Base-by-base conservation (phyloP, 2,797 vertebrate species). In the Setipinna tenuifilis region DNA sequence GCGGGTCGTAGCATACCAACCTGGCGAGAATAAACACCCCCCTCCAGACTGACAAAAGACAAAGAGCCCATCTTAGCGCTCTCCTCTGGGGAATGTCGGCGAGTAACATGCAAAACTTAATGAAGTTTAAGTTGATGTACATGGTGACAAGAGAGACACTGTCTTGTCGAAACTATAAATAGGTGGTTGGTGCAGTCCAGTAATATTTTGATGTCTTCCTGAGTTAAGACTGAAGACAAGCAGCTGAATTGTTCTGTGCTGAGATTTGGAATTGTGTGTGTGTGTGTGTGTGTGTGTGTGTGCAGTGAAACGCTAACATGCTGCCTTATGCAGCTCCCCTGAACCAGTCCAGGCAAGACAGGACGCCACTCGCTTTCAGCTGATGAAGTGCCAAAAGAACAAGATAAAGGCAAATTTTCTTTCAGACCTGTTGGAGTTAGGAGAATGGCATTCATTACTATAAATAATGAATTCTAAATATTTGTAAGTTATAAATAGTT, bases 131-230 rank as follows among this genome's bases (percentile, higher is more conserved):
- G 1, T 78, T 35, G 17, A 75, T 75, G 2, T 7, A 75, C 68
- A 35, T 3, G 17, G 28, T 35, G 68, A 75, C 68, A 75, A 75
- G 28, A 75, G 68, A 71, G 4, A 75, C 17, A 75, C 68, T 35
- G 28, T 71, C 23, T 68, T 68, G 65, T 71, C 17, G 68, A 75
- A 35, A 78, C 71, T 44, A 31, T 35, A 44, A 44, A 21, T 78
- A 21, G 16, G 19, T 41, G 2, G 35, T 21, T 0, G 71, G 35
- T 4, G 41, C 71, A 78, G 6, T 41, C 17, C 31, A 71, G 65
- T 71, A 31, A 44, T 44, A 31, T 78, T 78, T 78, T 78, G 31
- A 78, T 78, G 71, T 21, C 71, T 78, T 14, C 31, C 71, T 41
- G 19, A 3, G 9, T 7, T 41, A 6, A 7, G 5, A 21, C 68